phyloP scores from a whole-genome alignment of 2,113 vertebrate species.

The Paratilapia polleni region DNA sequence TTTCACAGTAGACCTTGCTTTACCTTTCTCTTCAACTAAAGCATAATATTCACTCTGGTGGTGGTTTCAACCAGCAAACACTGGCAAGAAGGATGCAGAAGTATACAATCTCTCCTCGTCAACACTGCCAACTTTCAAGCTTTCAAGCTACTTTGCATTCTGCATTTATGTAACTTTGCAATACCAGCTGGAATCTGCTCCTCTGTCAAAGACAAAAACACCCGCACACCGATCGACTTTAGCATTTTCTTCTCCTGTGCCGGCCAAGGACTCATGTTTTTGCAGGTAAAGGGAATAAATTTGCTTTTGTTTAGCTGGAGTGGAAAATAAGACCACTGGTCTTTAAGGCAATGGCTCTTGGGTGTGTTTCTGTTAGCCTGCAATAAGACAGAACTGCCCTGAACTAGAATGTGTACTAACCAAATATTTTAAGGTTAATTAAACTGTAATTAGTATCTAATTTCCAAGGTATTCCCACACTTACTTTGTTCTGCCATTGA shows the following conservation, averaged over 20 bases:
- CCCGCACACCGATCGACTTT: constrained; percentile 5
- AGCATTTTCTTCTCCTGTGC: constrained; percentile 2
- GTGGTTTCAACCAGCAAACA: constrained; percentile 26
- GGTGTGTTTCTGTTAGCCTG: neutral
- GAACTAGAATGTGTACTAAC: neutral
- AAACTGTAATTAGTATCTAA: neutral
- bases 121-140: constrained; percentile 34
- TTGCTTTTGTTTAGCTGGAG: constrained; percentile 11
- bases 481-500: neutral
- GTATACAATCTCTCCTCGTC: constrained; percentile 12
- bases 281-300: constrained; percentile 31
- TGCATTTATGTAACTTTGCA: constrained; percentile 40
- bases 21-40: neutral
- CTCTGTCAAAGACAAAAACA: constrained; percentile 43
- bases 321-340: neutral
- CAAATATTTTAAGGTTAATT: neutral
- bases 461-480: neutral
- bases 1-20: constrained; percentile 14
- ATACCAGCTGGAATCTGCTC: constrained; percentile 17
- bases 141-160: constrained; percentile 46
- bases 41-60: constrained; percentile 18
- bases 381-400: neutral
- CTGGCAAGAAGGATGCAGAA: neutral
- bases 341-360: neutral
- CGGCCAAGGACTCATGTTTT: neutral